Evolutionary conservation across 2,797 vertebrate species (phyloP), one percentile per base, ranked within the genome.

Genomic region (Petrocephalus sullivani): DNA sequence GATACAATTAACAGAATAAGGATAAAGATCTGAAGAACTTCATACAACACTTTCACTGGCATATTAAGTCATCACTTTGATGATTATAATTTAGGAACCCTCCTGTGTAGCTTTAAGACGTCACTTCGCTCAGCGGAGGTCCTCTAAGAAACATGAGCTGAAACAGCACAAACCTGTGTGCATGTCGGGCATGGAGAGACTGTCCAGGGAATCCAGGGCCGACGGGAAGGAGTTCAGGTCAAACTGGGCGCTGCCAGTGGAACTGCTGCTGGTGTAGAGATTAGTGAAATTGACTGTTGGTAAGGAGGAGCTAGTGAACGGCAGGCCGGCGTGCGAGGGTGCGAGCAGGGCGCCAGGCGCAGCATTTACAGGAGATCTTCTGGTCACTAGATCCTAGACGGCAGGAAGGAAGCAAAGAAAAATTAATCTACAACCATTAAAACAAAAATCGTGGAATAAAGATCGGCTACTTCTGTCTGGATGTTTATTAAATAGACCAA

Each of bases 141-240:
- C 23, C 0, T 67, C 61, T 5, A 4, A 1, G 28, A 5, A 67
- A 4, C 23, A 1, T 0, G 23, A 33, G 61, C 23, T 33, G 61
- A 5, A 67, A 67, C 1, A 2, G 10, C 61, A n/a, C 92, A 91
- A 93, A 99, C 98, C 98, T 95, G 95, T 95, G 93, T 97, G 97
- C 89, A 95, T 95, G 71, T 98, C 97, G 33, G 94, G 93, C 90
- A 99, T 94, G 78, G 95, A 94, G 89, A 98, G 96, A 23, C 93
- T 96, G 89, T 96, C 97, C 93, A 99, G 91, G 1, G 97, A 96
- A 88, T 97, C 95, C 89, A 96, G 88, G 0, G 91, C 87, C 1
- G 96, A 96, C 87, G 96, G 90, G 60, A 98, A 95, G 0, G 95
- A 90, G 89, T 98, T 95, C 93, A 98, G 93, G 0, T 96, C 95